These are phyloP conservation scores for Pyrrhia umbra DNA, from an alignment of 2,888 invertebrate genomes.

Conservation along the genomic window DNA sequence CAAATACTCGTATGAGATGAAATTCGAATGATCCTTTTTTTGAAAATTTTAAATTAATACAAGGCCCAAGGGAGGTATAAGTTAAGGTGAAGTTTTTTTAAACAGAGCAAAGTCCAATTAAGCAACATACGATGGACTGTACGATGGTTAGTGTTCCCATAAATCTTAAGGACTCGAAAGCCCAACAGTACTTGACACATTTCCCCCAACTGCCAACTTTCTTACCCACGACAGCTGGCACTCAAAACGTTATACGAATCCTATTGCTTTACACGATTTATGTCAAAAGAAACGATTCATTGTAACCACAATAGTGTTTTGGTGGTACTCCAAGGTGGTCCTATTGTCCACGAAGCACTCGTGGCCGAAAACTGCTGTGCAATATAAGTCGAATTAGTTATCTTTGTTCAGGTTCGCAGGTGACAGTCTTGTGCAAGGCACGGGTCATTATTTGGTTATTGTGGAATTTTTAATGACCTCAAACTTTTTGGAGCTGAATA, in stretches of 20 bases:
- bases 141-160: neutral
- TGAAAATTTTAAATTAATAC: neutral
- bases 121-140: no score
- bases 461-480: constrained; percentile 37
- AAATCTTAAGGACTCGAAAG: neutral
- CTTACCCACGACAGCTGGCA: constrained; percentile 48
- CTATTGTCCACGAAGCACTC: constrained; percentile 60
- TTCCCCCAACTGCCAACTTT: neutral
- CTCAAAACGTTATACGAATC: constrained; percentile 41
- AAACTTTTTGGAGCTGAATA: constrained; percentile 6
- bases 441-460: constrained; percentile 67
- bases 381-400: constrained; percentile 80
- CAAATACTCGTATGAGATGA: neutral
- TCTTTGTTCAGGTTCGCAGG: constrained; percentile 73
- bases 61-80: no score
- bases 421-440: constrained; percentile 65
- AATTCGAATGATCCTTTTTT: neutral
- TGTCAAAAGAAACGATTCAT: constrained; percentile 56
- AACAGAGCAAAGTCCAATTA: no score
- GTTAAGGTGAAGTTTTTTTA: no score
- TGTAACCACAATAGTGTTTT: constrained; percentile 74
- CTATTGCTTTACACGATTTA: constrained; percentile 62
- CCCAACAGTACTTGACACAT: neutral
- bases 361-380: constrained; percentile 55
- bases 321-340: constrained; percentile 78